Percentiles rank a stretch among this genome's conserved stretches.
phyloP scores from a whole-genome alignment of 1,140 invertebrate genomes.

The Magallana angulata region DNA sequence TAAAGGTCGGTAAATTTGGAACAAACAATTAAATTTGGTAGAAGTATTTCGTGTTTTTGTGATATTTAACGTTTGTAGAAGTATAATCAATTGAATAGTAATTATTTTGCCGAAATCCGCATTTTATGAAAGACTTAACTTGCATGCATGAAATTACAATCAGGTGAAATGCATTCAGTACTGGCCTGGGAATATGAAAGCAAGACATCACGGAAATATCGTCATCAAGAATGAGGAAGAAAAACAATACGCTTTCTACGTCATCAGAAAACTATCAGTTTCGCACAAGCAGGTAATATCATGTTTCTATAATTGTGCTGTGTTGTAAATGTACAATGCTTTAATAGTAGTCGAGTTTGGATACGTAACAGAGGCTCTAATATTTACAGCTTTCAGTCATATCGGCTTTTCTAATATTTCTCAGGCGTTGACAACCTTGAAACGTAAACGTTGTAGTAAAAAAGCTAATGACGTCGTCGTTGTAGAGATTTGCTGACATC shows the following conservation, averaged over 20 bases:
- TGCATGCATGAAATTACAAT: neutral
- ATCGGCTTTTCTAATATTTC: neutral
- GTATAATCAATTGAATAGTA: neutral
- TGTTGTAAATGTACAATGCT: neutral
- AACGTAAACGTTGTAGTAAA: too few relatives aligned
- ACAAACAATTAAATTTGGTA: neutral
- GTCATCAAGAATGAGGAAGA: neutral
- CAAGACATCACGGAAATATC: neutral
- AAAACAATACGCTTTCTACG: slow-evolving; percentile 1
- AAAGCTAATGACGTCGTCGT: too few relatives aligned
- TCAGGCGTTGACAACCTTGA: neutral
- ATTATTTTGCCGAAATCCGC: neutral
- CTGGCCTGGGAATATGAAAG: neutral
- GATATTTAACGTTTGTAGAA: neutral
- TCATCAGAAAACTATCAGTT: neutral
- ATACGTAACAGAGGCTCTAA: neutral
- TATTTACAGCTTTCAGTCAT: neutral
- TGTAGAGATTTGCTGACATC: too few relatives aligned
- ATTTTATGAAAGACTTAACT: neutral
- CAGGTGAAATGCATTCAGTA: slow-evolving; percentile 6
- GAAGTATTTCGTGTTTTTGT: neutral
- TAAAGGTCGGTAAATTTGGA: neutral
- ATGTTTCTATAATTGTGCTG: neutral
- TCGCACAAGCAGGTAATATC: neutral
- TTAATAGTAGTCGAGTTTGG: neutral